Evolutionary conservation across 2,797 vertebrate species (phyloP).

Genomic region (Macrochelys suwanniensis): DNA sequence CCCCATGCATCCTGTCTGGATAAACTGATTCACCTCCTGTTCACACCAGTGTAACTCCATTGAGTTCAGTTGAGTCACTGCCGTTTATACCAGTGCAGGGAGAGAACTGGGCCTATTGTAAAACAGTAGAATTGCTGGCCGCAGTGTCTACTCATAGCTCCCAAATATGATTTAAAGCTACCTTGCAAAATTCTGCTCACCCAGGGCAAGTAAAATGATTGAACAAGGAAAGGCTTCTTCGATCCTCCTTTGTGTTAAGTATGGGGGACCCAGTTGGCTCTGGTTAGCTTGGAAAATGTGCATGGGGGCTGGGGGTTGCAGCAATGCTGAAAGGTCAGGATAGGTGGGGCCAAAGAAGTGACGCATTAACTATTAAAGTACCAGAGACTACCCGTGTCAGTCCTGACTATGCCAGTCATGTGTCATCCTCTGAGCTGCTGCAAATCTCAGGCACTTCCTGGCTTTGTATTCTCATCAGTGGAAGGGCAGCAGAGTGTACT

Average conservation of each 20-base stretch:
- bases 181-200: background rate
- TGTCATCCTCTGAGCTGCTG: background rate
- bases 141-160: background rate
- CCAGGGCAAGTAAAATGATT: background rate
- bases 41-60: background rate
- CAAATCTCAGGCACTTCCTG: fast-evolving
- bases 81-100: background rate
- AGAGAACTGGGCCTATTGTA: background rate
- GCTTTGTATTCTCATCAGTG: background rate
- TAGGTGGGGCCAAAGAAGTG: background rate
- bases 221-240: fast-evolving
- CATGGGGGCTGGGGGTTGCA: fast-evolving
- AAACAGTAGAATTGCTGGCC: fast-evolving
- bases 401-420: background rate
- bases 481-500: background rate
- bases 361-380: background rate
- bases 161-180: background rate
- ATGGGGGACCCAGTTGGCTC: background rate
- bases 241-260: background rate
- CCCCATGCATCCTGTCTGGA: background rate
- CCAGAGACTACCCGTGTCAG: fast-evolving
- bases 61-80: background rate
- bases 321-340: fast-evolving
- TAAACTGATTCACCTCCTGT: background rate
- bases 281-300: background rate